Base-by-base conservation (phyloP, 2,888 invertebrate species). In the Busseola fusca region DNA sequence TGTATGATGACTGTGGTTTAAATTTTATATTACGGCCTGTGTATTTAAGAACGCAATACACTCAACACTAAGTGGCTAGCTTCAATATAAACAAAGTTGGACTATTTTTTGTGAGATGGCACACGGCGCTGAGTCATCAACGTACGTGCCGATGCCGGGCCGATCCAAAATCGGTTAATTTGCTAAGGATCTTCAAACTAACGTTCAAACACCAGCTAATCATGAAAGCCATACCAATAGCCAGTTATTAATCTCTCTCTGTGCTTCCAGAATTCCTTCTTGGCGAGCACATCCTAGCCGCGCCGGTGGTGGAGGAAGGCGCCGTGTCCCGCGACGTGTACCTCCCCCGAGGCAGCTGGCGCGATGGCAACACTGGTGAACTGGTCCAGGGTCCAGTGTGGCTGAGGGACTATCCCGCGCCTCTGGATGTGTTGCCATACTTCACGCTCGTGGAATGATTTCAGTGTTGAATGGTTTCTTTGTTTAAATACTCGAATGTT, bases 281-380 rank as follows among this genome's bases (percentile, higher is more conserved):
- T 3, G 98, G 98, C 0, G 97, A 97, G 85, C 93, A 94, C 62
- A 93, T 97, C 67, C 89, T 98, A 14, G 97, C 97, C 0, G 98
- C 98, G 0, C 98, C 98, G 0, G 96, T 98, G 12, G 75, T 98
- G 42, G 93, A 94, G 64, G 93, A 97, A 87, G 96, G 96, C 0
- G 96, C 97, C 0, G 90, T 88, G 0, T 87, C 93, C 7, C 95
- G 98, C n/a, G 95, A 97, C 89, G 92, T 98, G 56, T 97, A 97
- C 93, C 93, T 97, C n/a, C 98, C 98, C 0, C 89, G 81, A 0
- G 98, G 98, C 1, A 90, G 75, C n/a, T 98, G 98, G 98, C 90
- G 88, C 18, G 97, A 97, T 87, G 95, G 94, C n/a, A 86, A 88
- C 76, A 87, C 84, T 0, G 93, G 93, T 0, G 87, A 85, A 0